phyloP scores from a whole-genome alignment of 2,888 invertebrate genomes.

The Stenodera caucasica region DNA sequence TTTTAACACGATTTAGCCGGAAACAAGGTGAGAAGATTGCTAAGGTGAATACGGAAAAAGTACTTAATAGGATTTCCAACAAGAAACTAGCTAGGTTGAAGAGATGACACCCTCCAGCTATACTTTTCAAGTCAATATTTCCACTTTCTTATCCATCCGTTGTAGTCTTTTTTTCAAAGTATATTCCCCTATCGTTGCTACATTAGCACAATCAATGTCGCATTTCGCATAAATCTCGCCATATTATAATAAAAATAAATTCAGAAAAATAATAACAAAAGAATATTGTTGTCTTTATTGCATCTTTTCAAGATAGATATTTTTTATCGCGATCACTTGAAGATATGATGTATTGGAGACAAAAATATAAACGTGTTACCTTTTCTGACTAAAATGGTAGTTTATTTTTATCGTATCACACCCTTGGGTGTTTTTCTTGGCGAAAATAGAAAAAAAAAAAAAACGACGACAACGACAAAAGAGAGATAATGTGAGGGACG shows the following conservation, averaged over 20 bases:
- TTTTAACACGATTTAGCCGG: neutral
- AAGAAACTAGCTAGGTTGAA: neutral
- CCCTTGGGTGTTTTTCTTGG: constrained; percentile 29
- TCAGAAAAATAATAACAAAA: neutral
- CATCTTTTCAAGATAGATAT: constrained; percentile 12
- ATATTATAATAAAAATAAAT: constrained; percentile 6
- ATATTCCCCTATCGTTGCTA: constrained; percentile 5
- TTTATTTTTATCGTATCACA: constrained; percentile 32
- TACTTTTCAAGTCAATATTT: constrained; percentile 2
- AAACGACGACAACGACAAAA: neutral
- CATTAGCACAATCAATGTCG: constrained; percentile 24
- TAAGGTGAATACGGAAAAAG: neutral
- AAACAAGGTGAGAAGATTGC: constrained; percentile 6
- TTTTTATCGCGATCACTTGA: constrained; percentile 23
- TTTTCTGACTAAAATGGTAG: constrained; percentile 29
- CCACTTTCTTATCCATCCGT: neutral
- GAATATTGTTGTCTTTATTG: neutral
- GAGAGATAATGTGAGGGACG: neutral
- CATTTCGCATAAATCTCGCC: constrained; percentile 24
- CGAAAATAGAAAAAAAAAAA: neutral
- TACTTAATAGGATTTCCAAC: constrained; percentile 1
- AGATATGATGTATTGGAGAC: constrained; percentile 29
- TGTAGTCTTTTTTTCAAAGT: neutral
- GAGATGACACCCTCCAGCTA: constrained; percentile 2
- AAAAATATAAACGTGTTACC: constrained; percentile 28